These are phyloP conservation scores for Dipodomys merriami DNA, from an alignment of 2,113 vertebrate genomes.

Conservation along the genomic window DNA sequence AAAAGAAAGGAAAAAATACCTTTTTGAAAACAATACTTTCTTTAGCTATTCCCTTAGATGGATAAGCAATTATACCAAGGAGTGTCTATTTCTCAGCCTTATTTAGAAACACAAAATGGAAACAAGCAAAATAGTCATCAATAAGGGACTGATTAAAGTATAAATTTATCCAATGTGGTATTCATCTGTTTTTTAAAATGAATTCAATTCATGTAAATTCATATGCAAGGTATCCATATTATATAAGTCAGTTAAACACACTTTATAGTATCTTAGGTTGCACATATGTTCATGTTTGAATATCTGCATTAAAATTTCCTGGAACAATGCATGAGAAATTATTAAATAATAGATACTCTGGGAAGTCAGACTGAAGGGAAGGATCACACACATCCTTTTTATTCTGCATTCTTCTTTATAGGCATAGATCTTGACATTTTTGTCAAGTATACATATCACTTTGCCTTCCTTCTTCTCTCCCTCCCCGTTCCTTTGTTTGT, in stretches of 20 bases:
- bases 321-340: not conserved
- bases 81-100: not conserved
- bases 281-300: not conserved
- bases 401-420: not conserved
- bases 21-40: no score
- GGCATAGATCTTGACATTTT: not conserved
- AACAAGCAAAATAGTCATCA: not conserved
- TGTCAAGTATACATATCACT: not conserved
- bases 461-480: not conserved
- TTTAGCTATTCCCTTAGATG: not conserved
- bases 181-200: not conserved
- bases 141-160: not conserved
- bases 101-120: not conserved
- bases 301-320: constrained; percentile 41
- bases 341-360: not conserved
- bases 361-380: not conserved
- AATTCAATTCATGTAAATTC: not conserved
- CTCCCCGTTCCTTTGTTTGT: not conserved
- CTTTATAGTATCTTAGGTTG: not conserved
- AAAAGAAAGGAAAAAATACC: no score
- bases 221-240: not conserved
- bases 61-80: not conserved
- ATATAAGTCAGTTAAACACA: not conserved
- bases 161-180: not conserved
- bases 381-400: not conserved